Evolutionary conservation across 2,113 vertebrate species (phyloP), one percentile per base, ranked within the genome.

Genomic region (Galeopterus variegatus): DNA sequence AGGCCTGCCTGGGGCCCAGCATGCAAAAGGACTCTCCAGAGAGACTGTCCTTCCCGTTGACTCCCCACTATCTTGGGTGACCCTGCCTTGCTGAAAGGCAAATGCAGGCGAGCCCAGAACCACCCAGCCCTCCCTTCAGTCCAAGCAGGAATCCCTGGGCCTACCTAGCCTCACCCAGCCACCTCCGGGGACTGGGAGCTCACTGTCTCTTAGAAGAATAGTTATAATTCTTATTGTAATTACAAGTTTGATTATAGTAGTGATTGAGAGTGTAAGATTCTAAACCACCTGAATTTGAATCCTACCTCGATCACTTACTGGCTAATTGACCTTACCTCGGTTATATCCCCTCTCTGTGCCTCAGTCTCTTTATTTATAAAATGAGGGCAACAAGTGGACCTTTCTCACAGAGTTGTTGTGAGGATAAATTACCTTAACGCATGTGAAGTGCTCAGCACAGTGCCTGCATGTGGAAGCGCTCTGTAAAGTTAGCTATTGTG

Each of bases 171-270:
- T 64, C 77, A 70, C 64, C 28, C 0, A 6, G 77, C 72, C 58
- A 52, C 73, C 86, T 79, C 89, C 36, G 50, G 80, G 89, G 64
- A 88, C 88, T 8, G 31, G 65, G 67, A 67, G 67, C 92, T 87
- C 58, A 8, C 45, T 3, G 58, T 81, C 70, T 90, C 91, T 67
- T 14, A 18, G 83, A 94, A 93, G 36, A 89, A 90, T 95, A 83
- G 93, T 62, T 92, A 88, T 70, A 65, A 79, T 87, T 95, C 45
- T 33, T 64, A 94, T 15, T 83, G 48, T 94, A 87, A 95, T 91
- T 73, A 93, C 36, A 69, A 64, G 88, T 77, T 3, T 88, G 69
- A 88, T 90, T 79, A 90, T 3, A 87, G 83, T 24, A 24, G 10
- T 41, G 72, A 84, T 70, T 83, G 92, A 65, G 76, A 76, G 64